phyloP scores from a whole-genome alignment of 2,797 vertebrate genomes.

The Parauchenoglanis punctatus region DNA sequence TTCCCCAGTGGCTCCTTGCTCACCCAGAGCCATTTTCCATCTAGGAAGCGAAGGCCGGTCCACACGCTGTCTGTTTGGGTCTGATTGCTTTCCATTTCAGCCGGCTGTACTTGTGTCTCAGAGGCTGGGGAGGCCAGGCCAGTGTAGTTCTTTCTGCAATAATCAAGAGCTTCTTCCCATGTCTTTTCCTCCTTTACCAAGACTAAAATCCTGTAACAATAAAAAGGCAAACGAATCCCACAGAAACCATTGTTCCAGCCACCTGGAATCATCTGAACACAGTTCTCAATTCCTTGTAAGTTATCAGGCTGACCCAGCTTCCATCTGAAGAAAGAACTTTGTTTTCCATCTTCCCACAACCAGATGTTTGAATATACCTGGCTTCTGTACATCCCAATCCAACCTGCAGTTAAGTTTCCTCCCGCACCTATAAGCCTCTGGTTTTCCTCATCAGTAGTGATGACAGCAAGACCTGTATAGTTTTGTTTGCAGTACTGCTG shows the following conservation, averaged over 20 bases:
- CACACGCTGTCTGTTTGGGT: background rate
- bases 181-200: background rate
- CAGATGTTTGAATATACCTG: background rate
- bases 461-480: background rate
- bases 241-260: background rate
- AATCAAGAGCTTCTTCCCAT: constrained; percentile 2
- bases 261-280: background rate
- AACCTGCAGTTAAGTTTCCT: background rate
- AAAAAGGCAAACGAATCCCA: rapidly evolving
- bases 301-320: background rate
- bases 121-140: background rate
- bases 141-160: background rate
- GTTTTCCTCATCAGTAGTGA: constrained; percentile 8
- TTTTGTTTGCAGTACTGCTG: background rate
- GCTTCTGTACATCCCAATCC: constrained; percentile 42
- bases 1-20: background rate
- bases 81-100: background rate
- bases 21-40: background rate
- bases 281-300: background rate
- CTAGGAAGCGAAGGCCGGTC: background rate
- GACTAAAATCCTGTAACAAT: background rate
- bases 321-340: background rate
- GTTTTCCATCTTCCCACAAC: constrained; percentile 28
- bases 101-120: background rate
- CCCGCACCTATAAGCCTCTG: background rate